A percentile compares a stretch with the other conserved stretches of the same genome.
phyloP scores from a whole-genome alignment of 2,113 vertebrate species.

The Psettodes erumei region DNA sequence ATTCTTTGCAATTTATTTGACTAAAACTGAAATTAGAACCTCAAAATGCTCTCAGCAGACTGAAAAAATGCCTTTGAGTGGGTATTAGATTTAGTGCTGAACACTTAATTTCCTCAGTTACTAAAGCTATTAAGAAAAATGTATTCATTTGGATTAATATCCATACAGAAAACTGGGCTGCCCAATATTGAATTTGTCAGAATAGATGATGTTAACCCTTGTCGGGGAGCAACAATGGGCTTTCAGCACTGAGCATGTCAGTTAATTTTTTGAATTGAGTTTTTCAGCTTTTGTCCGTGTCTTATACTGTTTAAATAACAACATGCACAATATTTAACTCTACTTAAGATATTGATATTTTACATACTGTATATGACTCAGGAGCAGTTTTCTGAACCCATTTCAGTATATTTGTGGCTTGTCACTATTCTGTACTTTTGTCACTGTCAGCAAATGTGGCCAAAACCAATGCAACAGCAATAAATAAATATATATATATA shows the following conservation, averaged over 20 bases:
- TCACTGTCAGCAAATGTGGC: not conserved
- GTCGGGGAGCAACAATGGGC: not conserved
- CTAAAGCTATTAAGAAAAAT: conserved; percentile 58
- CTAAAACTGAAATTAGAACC: conserved; percentile 54
- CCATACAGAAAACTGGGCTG: conserved; percentile 44
- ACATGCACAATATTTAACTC: too few relatives aligned
- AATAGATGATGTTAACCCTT: conserved; percentile 43
- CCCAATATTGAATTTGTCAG: conserved; percentile 54
- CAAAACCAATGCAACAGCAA: too few relatives aligned
- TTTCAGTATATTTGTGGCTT: not conserved
- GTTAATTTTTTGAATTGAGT: not conserved
- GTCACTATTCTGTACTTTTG: not conserved
- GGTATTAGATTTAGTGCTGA: conserved; percentile 54
- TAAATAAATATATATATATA: too few relatives aligned
- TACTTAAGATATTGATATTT: not conserved
- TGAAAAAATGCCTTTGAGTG: conserved; percentile 41
- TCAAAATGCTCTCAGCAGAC: conserved; percentile 39
- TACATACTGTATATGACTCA: too few relatives aligned
- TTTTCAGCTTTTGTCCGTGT: not conserved
- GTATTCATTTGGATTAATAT: conserved; percentile 54
- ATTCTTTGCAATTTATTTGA: conserved; percentile 61
- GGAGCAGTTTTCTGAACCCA: conserved; percentile 1
- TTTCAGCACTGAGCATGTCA: not conserved
- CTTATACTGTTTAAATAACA: too few relatives aligned
- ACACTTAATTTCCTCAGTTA: conserved; percentile 63